These are phyloP conservation scores for Accipiter cooperii DNA, from an alignment of 2,113 vertebrate genomes.

Conservation along the genomic window DNA sequence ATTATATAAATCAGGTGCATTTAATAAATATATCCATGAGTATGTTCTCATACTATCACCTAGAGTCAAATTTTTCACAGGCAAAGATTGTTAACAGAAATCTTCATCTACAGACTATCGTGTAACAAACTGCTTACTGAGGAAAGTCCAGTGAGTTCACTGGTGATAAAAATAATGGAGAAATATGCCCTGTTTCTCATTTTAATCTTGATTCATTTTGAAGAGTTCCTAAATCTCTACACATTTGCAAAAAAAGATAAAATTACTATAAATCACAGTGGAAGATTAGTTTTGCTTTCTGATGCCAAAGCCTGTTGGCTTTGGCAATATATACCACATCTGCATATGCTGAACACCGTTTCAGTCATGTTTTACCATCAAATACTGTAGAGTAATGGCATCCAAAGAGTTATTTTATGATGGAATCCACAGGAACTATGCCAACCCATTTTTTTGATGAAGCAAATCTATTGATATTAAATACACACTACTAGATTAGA, in stretches of 20 bases:
- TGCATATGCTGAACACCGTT: not conserved
- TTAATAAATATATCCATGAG: fast-evolving
- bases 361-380: not conserved
- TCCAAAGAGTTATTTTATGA: not conserved
- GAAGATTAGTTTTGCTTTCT: not conserved
- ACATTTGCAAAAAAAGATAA: not conserved
- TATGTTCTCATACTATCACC: not conserved
- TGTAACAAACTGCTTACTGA: not conserved
- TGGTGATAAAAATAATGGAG: not conserved
- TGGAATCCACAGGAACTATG: not conserved
- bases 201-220: not conserved
- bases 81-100: not conserved
- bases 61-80: not conserved
- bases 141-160: not conserved
- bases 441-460: not conserved
- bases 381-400: not conserved
- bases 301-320: not conserved
- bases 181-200: not conserved
- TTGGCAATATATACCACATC: not conserved
- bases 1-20: not conserved
- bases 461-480: not conserved
- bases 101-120: not conserved
- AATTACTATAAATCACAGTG: not conserved
- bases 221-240: not conserved
- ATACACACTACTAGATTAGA: not conserved